Base-by-base conservation (phyloP, 1,140 invertebrate genomes). In the Oscheius sp. region DNA sequence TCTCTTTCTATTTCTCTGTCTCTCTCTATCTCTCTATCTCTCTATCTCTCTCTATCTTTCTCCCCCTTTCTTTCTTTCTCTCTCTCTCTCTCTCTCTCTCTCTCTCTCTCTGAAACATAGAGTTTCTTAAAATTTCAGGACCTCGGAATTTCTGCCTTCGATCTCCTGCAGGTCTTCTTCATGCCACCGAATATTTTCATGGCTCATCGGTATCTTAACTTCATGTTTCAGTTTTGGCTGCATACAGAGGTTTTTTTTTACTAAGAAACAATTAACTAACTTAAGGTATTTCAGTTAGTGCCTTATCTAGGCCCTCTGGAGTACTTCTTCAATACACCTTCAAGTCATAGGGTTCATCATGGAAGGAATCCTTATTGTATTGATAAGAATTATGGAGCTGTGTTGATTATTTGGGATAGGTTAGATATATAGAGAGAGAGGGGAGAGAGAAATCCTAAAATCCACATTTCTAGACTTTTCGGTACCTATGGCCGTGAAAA, bases 321-420 rank as follows among this genome's bases (percentile, higher is more conserved):
- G 77, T 87, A 84, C 68, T 80, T 89, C 3, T 75, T 89, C 10
- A 88, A 88, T 68, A 89, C 88, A 15, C 86, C 88, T 3, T 87
- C 86, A 71, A 87, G 88, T 75, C 88, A 89, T 73, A 75, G 88
- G 49, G 88, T 89, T 1, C 88, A 89, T 80, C 88, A 89, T 80
- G 88, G 84, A 28, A 76, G 88, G 35, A 89, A 89, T 74, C 82
- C 84, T 38, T 89, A 89, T 73, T 89, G 88, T 75, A 87, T 89
- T 63, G 88, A 89, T 78, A 89, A 89, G 77, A 89, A 89, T 78
- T 89, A 88, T 79, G 88, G 81, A 38, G 89, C 88, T 26, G 84
- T 86, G 20, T 79, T 89, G 3, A 89, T 89, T 29, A 87, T 89
- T 32, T 89, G 88, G 88, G 86, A 87, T 76, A 38, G 81, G 29